Evolutionary conservation across 2,113 vertebrate genomes (phyloP).

Genomic region (Rattus norvegicus): GRCr8 NC_086022.1:20588501-20589000

Average conservation of each 20-base stretch:
- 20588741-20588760: neutral
- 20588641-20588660: too few species aligned
- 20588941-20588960: conserved; percentile 73
- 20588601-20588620: too few species aligned
- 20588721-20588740: too few species aligned
- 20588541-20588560: too few species aligned
- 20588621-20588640: too few species aligned
- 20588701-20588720: neutral
- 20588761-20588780: neutral
- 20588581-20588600: too few species aligned
- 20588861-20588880: neutral
- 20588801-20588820: neutral
- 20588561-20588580: too few species aligned
- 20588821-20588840: neutral
- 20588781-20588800: neutral
- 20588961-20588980: conserved; percentile 62
- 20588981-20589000: neutral
- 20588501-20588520: too few species aligned
- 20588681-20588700: neutral
- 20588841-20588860: neutral
- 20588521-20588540: too few species aligned
- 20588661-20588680: neutral
- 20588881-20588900: neutral
- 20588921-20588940: neutral
- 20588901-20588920: neutral